phyloP scores from a whole-genome alignment of 2,797 vertebrate genomes.

The Danio albolineatus region DNA sequence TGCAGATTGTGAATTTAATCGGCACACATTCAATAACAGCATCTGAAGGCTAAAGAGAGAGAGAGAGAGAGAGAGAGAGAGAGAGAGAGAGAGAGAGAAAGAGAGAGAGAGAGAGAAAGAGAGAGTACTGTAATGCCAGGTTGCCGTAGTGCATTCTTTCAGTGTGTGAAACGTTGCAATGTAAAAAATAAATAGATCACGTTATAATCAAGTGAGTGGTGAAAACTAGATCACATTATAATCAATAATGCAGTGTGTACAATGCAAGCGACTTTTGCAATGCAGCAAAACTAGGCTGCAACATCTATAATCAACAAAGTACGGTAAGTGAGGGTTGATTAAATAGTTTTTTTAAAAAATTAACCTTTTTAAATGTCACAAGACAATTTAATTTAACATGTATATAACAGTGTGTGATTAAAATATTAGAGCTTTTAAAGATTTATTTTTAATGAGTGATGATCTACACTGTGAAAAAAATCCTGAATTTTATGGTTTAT shows the following conservation, averaged over 20 bases:
- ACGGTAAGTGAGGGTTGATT: neutral
- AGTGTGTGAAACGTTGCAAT: neutral
- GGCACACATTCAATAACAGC: conserved; percentile 34
- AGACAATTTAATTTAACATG: neutral
- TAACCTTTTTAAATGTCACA: neutral
- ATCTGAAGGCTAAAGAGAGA: conserved; percentile 18
- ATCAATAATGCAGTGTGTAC: neutral
- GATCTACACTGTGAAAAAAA: too few relatives aligned
- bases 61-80: neutral
- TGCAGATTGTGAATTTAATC: conserved; percentile 41
- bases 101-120: conserved; percentile 9
- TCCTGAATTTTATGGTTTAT: too few relatives aligned
- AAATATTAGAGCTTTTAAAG: neutral
- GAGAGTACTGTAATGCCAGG: neutral
- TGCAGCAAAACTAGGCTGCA: neutral
- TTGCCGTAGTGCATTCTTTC: neutral
- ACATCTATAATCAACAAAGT: neutral
- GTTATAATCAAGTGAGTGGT: conserved; percentile 15
- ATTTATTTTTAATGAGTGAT: too few relatives aligned
- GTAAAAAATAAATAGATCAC: neutral
- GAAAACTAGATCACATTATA: neutral
- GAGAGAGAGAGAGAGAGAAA: conserved; percentile 9
- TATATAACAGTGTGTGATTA: neutral
- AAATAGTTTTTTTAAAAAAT: conserved; percentile 5
- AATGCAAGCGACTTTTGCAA: neutral